Evolutionary conservation across 2,797 vertebrate genomes (phyloP), one percentile per base, ranked within the genome.

Genomic region (Selene dorsalis): DNA sequence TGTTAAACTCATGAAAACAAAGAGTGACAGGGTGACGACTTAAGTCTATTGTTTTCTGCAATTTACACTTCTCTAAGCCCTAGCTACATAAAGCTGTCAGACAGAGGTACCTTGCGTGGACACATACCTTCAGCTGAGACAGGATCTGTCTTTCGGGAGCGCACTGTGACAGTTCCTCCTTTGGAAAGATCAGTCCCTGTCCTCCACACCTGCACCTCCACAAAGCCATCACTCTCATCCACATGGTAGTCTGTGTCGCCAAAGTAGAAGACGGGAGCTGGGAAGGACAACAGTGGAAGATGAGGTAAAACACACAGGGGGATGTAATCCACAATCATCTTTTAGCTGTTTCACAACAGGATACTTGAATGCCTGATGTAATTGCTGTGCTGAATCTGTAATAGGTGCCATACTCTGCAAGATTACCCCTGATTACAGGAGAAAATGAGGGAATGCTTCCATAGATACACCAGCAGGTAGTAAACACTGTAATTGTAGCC

Each of bases 121-220:
- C 59, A 85, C 95, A 88, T 89, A 99, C 97, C 97, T 66, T 97
- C 95, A 0, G 97, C 97, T 18, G 97, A 98, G 32, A 93, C 35
- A 0, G 96, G 96, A 24, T 97, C 95, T 0, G 95, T 96, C 84
- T 97, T 99, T 67, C 95, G 95, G 45, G 97, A 99, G 41, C 96
- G 95, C 88, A 97, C 96, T 0, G 96, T 99, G 74, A 99, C 95
- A 0, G 95, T 96, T 11, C 95, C 96, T 2, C 88, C 84, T 91
- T 93, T 96, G 79, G 97, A 96, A 2, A 99, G 95, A 84, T 99
- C 97, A 0, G 96, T 96, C 22, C 97, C 97, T 0, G 94, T 95
- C 87, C 97, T 96, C 96, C 96, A 98, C 69, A 99, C 96, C 60
- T 41, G 90, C 30, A 97, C 95, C 83, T 98, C 96, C 83, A 98